These are phyloP conservation scores for Mormyrus hasselquistii DNA, from an alignment of 2,797 vertebrate genomes.

Conservation along the genomic window DNA sequence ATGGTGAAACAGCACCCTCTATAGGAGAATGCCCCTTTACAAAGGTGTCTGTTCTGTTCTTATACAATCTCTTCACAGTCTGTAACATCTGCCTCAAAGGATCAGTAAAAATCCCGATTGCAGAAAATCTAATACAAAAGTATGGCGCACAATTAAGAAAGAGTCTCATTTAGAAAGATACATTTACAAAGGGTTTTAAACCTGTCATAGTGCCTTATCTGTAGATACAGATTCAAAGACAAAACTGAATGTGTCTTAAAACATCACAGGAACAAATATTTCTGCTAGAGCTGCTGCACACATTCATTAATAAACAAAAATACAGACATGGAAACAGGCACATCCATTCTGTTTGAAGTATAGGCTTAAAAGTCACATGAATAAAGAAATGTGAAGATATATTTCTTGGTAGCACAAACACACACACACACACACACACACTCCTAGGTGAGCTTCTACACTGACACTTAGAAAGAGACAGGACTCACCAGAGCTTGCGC, in stretches of 20 bases:
- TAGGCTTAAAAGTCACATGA: not conserved
- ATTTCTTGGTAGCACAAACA: not conserved
- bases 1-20: conserved; percentile 37
- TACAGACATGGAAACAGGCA: not conserved
- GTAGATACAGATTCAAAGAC: not conserved
- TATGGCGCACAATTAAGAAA: not conserved
- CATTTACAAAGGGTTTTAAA: not conserved
- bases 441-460: not conserved
- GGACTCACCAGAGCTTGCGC: conserved; percentile 22
- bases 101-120: not conserved
- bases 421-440: not conserved
- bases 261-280: not conserved
- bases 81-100: not conserved
- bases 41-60: not conserved
- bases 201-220: not conserved
- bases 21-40: conserved; percentile 16
- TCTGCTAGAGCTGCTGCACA: not conserved
- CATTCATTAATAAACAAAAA: not conserved
- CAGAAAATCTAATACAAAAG: not conserved
- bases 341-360: not conserved
- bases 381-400: not conserved
- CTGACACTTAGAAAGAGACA: not conserved
- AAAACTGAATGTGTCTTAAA: not conserved
- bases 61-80: not conserved
- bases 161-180: not conserved